These are phyloP conservation scores for Pseudorhiza aurosa DNA, from an alignment of 30 jellyfish, hydroid and myxozoan species.

Conservation along the genomic window DNA sequence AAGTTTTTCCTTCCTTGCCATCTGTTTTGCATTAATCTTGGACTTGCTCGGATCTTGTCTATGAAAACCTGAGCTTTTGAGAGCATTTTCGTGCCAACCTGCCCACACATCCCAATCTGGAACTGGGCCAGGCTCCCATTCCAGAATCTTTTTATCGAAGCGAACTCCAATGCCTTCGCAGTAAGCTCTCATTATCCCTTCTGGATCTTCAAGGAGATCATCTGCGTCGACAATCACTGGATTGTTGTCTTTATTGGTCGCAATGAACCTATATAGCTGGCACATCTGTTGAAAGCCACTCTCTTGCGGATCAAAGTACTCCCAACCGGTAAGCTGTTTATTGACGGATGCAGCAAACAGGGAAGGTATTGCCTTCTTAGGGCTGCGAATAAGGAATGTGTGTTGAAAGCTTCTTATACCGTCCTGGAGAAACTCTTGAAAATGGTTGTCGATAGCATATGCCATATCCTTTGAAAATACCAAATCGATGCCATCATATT, in stretches of 20 bases:
- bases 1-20: constrained; percentile 10
- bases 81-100: constrained; percentile 95
- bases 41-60: constrained; percentile 63
- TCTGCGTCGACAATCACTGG: constrained; percentile 94
- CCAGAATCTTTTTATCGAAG: constrained; percentile 78
- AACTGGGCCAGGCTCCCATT: constrained; percentile 95
- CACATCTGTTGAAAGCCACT: constrained; percentile 73
- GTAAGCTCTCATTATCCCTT: constrained; percentile 78
- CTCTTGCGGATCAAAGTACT: constrained; percentile 77
- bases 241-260: constrained; percentile 16
- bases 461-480: constrained; percentile 94
- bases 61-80: constrained; percentile 88
- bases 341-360: constrained; percentile 86
- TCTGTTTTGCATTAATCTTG: constrained; percentile 13
- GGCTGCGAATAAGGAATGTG: constrained; percentile 85
- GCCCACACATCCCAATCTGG: constrained; percentile 96
- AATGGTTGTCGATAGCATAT: constrained; percentile 63
- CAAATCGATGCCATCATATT: constrained; percentile 75
- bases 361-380: constrained; percentile 82
- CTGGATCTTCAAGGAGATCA: constrained; percentile 90
- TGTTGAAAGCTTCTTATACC: constrained; percentile 73
- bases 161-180: constrained; percentile 80
- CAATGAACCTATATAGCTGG: constrained; percentile 61
- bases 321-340: constrained; percentile 86
- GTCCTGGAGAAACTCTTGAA: constrained; percentile 49